Conservation (phyloP, 2,888 invertebrate genomes). For the Himalopsyche kuldschensis region DNA sequence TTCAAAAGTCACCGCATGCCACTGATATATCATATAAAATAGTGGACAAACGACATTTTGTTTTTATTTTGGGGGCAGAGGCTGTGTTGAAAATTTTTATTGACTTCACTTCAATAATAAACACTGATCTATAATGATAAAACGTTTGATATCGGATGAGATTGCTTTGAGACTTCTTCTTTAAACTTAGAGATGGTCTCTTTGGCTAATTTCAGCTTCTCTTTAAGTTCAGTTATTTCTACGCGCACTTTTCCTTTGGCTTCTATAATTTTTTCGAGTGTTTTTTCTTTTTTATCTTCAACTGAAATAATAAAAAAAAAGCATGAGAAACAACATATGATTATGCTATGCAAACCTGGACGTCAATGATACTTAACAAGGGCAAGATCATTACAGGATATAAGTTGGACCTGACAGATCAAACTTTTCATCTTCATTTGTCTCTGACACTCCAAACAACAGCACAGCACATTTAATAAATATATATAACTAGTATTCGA, state of each 20-base stretch:
- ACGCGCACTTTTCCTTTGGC: slow-evolving; percentile 79
- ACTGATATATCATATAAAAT: too few species aligned
- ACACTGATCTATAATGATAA: slow-evolving; percentile 8
- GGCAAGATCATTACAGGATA: too few species aligned
- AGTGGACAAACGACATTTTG: background rate
- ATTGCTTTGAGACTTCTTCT: slow-evolving; percentile 64
- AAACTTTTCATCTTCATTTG: too few species aligned
- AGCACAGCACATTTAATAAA: too few species aligned
- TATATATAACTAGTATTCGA: too few species aligned
- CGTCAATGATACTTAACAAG: too few species aligned
- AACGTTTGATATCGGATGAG: slow-evolving; percentile 20
- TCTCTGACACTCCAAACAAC: too few species aligned
- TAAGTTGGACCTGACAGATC: background rate
- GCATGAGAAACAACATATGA: background rate
- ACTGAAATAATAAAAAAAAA: slow-evolving; percentile 62
- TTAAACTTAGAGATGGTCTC: slow-evolving; percentile 85
- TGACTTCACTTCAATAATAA: too few species aligned
- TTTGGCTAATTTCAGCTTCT: slow-evolving; percentile 79
- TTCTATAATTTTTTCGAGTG: slow-evolving; percentile 72
- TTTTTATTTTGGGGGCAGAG: background rate
- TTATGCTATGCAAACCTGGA: too few species aligned
- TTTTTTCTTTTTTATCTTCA: slow-evolving; percentile 84
- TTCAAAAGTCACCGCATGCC: too few species aligned
- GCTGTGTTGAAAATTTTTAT: too few species aligned
- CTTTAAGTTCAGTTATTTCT: slow-evolving; percentile 84